Evolutionary conservation across 1,140 invertebrate species (phyloP), one percentile per base, ranked within the genome.

Genomic region (Nephila pilipes): DNA sequence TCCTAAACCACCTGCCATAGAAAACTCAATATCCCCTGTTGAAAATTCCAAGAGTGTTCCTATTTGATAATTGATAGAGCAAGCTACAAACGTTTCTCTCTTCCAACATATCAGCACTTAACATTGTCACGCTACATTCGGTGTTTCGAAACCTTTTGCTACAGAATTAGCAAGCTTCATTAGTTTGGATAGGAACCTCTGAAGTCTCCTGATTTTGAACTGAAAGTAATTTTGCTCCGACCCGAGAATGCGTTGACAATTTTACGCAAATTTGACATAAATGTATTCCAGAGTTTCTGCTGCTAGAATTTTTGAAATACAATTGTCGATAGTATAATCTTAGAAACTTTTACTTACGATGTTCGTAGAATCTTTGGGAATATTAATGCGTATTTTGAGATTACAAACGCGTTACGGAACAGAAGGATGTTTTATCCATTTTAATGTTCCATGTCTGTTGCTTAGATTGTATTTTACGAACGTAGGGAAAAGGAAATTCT

Each of bases 111-210:
- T 75, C 69, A 18, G 69, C 29, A 29, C 29, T 20, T 75, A 75
- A 75, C 69, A 75, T 75, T 75, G 69, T 75, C 69, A 75, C 69
- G 69, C 32, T 75, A 75, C 69, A 36, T 32, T 36, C 69, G 18
- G 32, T 25, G 14, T 32, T 36, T 32, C 29, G 69, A 75, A 75
- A 75, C 32, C 69, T 75, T 32, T 75, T 75, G 10, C 69, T 29
- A 18, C 29, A 75, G 32, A 75, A 36, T 75, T 75, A 75, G 69
- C 29, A 75, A 75, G 69, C 69, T 25, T 75, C 69, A 75, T 75
- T 75, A 75, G 69, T 75, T 75, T 75, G 29, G 29, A 18, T 60
- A 60, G 58, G 18, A 75, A 36, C 69, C 18, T 75, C 32, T 18
- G 69, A 32, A 32, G 36, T 32, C 29, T 25, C 12, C 29, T 65